These are phyloP conservation scores for Sturmia bella DNA, from an alignment of 2,888 invertebrate genomes.

Conservation along the genomic window DNA sequence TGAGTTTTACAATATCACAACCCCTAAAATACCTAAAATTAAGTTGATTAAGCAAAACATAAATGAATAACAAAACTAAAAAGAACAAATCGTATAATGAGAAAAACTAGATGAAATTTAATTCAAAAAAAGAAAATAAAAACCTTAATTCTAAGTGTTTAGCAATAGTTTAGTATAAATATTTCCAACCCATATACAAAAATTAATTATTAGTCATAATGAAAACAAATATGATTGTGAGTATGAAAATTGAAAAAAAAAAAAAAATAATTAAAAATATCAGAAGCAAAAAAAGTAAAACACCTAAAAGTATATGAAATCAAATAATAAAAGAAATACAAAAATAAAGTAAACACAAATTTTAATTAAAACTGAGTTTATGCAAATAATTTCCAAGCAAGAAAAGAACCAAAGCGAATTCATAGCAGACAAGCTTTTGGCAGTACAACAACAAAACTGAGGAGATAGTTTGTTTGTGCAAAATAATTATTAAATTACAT, in stretches of 20 bases:
- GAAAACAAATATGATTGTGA: constrained; percentile 57
- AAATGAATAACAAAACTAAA: constrained; percentile 12
- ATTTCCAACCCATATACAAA: constrained; percentile 20
- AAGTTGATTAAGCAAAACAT: constrained; percentile 16
- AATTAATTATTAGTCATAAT: constrained; percentile 32
- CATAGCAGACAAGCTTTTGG: no score
- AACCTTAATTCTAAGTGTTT: constrained; percentile 61
- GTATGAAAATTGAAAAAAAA: constrained; percentile 25
- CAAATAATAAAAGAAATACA: constrained; percentile 13
- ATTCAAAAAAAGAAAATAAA: constrained; percentile 4
- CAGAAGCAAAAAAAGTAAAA: constrained; percentile 15
- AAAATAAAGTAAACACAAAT: constrained; percentile 42
- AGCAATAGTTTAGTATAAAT: constrained; percentile 54
- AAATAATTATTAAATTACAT: no score
- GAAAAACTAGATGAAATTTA: constrained; percentile 7
- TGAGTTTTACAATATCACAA: constrained; percentile 27
- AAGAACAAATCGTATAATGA: constrained; percentile 27
- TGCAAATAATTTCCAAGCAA: background rate
- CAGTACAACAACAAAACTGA: no score
- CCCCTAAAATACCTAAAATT: constrained; percentile 9
- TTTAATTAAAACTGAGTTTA: constrained; percentile 38
- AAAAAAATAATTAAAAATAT: constrained; percentile 36
- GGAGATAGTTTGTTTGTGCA: no score
- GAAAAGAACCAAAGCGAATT: no score
- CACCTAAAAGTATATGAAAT: constrained; percentile 33